Conservation (phyloP, 2,113 vertebrate species). For the Epinephelus cyanopodus region DNA sequence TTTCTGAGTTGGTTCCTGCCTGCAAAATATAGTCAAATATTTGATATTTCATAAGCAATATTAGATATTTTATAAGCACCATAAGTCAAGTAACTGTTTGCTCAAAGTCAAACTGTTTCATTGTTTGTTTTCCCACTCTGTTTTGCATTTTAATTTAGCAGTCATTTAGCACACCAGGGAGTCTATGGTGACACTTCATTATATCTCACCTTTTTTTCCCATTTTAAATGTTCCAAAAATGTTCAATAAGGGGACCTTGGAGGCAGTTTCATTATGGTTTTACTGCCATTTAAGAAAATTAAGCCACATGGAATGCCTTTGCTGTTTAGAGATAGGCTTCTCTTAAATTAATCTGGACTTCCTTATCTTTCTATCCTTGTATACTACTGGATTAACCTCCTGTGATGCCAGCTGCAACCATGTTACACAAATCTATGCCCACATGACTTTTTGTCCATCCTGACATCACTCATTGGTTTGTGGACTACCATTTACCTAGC, state of each 20-base stretch:
- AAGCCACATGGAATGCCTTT: neutral
- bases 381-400: too few relatives aligned
- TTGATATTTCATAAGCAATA: constrained; percentile 10
- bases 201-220: neutral
- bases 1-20: neutral
- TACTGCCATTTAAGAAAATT: neutral
- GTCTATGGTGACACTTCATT: neutral
- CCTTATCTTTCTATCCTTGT: too few relatives aligned
- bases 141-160: neutral
- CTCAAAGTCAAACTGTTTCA: neutral
- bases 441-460: too few relatives aligned
- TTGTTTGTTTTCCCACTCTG: neutral
- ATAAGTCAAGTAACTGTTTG: neutral
- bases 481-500: too few relatives aligned
- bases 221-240: neutral
- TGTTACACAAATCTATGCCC: neutral
- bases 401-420: neutral
- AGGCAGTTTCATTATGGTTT: neutral
- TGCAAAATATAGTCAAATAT: constrained; percentile 7
- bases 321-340: neutral
- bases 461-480: too few relatives aligned
- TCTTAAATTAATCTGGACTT: neutral
- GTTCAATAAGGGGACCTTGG: neutral
- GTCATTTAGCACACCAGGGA: neutral
- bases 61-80: neutral